These are phyloP conservation scores for Cheirogaleus medius DNA, from an alignment of 2,113 vertebrate genomes.

Conservation along the genomic window DNA sequence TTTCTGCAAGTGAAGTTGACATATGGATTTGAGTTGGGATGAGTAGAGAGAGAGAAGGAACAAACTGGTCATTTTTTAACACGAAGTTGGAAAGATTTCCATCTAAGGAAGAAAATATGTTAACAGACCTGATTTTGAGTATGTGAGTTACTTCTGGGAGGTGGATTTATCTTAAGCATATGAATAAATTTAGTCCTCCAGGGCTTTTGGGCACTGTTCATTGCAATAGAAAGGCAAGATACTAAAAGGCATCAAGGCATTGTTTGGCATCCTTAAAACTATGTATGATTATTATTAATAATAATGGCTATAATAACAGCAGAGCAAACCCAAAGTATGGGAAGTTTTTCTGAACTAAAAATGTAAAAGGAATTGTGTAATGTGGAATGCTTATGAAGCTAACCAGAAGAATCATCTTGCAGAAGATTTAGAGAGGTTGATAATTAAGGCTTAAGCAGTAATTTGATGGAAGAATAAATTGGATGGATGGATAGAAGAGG, in stretches of 20 bases:
- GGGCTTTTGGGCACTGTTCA: not conserved
- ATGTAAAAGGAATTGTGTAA: not conserved
- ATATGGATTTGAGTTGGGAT: not conserved
- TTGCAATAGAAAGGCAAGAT: not conserved
- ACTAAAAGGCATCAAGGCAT: not conserved
- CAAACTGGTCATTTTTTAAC: not conserved
- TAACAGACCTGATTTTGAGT: not conserved
- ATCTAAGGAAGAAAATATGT: not conserved
- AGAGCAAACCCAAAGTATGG: not conserved
- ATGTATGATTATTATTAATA: not conserved
- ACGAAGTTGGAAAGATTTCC: not conserved
- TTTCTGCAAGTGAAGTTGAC: not conserved
- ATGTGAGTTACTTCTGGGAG: not conserved
- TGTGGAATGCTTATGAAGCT: not conserved
- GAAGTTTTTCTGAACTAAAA: conserved; percentile 17
- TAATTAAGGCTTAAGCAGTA: not conserved
- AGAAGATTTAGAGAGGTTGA: not conserved
- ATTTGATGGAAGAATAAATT: not conserved
- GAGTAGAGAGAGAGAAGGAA: not conserved
- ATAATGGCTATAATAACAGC: not conserved
- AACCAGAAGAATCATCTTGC: not conserved
- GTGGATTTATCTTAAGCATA: not conserved
- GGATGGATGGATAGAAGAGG: not conserved
- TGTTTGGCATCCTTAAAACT: not conserved
- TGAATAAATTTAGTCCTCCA: not conserved